phyloP scores from a whole-genome alignment of 1,140 invertebrate genomes.

The Drosophila setifemur region DNA sequence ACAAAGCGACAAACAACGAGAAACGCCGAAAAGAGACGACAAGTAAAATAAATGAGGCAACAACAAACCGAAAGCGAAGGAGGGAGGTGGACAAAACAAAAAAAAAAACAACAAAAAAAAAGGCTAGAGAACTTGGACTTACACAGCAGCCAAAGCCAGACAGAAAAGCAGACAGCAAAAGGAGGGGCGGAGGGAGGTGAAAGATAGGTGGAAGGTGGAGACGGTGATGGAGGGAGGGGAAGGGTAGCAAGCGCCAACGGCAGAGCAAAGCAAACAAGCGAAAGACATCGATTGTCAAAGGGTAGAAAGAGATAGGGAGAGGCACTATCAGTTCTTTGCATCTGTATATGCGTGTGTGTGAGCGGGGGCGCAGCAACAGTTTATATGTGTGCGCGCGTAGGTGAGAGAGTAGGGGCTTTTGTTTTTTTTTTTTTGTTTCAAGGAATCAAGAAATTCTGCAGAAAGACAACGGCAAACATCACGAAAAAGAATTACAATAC shows the following conservation, averaged over 20 bases:
- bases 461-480: no score
- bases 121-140: slow-evolving; percentile 67
- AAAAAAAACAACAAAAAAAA: slow-evolving; percentile 54
- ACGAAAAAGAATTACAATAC: slow-evolving; percentile 44
- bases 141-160: slow-evolving; percentile 62
- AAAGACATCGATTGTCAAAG: slow-evolving; percentile 52
- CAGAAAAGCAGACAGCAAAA: slow-evolving; percentile 24
- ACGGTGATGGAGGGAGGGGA: slow-evolving; percentile 8
- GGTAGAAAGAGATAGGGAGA: slow-evolving; percentile 22
- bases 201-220: slow-evolving; percentile 15
- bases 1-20: slow-evolving; percentile 45
- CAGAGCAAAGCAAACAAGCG: slow-evolving; percentile 37
- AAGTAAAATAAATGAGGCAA: slow-evolving; percentile 73
- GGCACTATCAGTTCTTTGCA: slow-evolving; percentile 19
- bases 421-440: no score
- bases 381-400: slow-evolving; percentile 34
- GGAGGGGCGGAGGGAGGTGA: slow-evolving; percentile 10
- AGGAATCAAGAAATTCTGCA: slow-evolving; percentile 67
- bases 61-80: slow-evolving; percentile 55
- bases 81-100: slow-evolving; percentile 36
- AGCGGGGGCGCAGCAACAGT: slow-evolving; percentile 74
- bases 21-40: slow-evolving; percentile 39
- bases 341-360: slow-evolving; percentile 20
- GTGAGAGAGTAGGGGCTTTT: slow-evolving; percentile 14
- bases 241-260: slow-evolving; percentile 15